Conservation (phyloP, 2,888 invertebrate species). For the Halictus ligatus region DNA sequence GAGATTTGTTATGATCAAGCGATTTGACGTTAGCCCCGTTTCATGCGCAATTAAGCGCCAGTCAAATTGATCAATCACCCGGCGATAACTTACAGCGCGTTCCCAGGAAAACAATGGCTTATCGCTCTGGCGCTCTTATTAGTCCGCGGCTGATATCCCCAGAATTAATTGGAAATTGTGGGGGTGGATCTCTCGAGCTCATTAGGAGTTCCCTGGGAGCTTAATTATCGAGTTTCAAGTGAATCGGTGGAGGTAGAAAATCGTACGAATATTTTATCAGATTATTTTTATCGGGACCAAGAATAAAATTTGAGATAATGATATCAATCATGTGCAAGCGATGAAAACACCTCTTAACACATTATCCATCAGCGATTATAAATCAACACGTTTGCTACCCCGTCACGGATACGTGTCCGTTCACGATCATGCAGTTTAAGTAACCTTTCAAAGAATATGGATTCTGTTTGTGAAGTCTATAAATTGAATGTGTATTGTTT, state of each 20-base stretch:
- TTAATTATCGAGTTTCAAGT: background rate
- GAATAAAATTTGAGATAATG: background rate
- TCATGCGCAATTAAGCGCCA: slow-evolving; percentile 27
- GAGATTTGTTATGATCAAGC: slow-evolving; percentile 24
- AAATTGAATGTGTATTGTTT: too few relatives aligned
- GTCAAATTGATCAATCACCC: slow-evolving; percentile 25
- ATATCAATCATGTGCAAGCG: too few relatives aligned
- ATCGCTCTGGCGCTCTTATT: background rate
- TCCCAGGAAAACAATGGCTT: background rate
- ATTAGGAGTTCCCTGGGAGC: background rate
- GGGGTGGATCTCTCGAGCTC: background rate
- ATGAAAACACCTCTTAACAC: too few relatives aligned
- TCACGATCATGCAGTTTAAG: too few relatives aligned
- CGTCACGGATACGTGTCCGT: too few relatives aligned
- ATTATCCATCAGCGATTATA: too few relatives aligned
- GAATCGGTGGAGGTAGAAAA: background rate
- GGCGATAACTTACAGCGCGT: slow-evolving; percentile 8
- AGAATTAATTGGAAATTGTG: background rate
- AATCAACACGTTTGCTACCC: too few relatives aligned
- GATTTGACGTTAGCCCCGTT: slow-evolving; percentile 36
- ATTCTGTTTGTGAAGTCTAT: too few relatives aligned
- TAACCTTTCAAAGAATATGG: too few relatives aligned
- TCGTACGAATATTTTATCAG: background rate
- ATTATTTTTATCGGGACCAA: background rate
- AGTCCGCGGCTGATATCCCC: background rate